Conservation (phyloP, 2,888 invertebrate genomes). For the Oxytorus armatus region DNA sequence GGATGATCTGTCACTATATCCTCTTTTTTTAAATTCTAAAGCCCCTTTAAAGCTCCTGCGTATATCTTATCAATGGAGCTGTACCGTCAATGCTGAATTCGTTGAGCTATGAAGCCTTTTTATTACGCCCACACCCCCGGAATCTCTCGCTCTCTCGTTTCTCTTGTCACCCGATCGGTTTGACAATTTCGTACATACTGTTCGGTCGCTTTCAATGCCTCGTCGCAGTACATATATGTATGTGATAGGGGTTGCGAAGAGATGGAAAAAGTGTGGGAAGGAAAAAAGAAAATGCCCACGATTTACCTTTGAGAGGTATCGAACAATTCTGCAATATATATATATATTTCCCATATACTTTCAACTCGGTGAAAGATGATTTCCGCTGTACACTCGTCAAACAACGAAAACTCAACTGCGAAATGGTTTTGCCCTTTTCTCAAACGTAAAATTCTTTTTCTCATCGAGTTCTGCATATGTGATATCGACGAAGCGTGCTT, state of each 20-base stretch:
- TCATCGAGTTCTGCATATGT: too few species aligned
- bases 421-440: not conserved
- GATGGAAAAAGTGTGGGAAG: constrained; percentile 14
- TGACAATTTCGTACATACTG: constrained; percentile 43
- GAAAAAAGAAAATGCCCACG: constrained; percentile 27
- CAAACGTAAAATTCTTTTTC: not conserved
- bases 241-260: constrained; percentile 38
- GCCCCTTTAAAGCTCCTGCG: constrained; percentile 1
- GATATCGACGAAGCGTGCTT: constrained; percentile 12
- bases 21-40: constrained; percentile 35
- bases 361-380: constrained; percentile 1
- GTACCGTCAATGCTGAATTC: constrained; percentile 42
- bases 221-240: constrained; percentile 48
- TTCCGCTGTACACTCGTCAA: too few species aligned
- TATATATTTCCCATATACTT: constrained; percentile 11
- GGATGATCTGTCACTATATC: constrained; percentile 45
- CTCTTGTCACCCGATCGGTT: constrained; percentile 22
- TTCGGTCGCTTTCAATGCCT: constrained; percentile 20
- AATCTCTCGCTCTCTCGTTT: constrained; percentile 17
- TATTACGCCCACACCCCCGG: constrained; percentile 54
- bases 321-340: constrained; percentile 33
- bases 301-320: constrained; percentile 45
- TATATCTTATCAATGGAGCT: constrained; percentile 39
- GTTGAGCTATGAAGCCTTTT: constrained; percentile 59
- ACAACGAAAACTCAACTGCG: constrained; percentile 4